Percentiles rank a stretch among this genome's conserved stretches.
Conservation (phyloP, 2,888 invertebrate genomes). For the Aleiodes testaceus region DNA sequence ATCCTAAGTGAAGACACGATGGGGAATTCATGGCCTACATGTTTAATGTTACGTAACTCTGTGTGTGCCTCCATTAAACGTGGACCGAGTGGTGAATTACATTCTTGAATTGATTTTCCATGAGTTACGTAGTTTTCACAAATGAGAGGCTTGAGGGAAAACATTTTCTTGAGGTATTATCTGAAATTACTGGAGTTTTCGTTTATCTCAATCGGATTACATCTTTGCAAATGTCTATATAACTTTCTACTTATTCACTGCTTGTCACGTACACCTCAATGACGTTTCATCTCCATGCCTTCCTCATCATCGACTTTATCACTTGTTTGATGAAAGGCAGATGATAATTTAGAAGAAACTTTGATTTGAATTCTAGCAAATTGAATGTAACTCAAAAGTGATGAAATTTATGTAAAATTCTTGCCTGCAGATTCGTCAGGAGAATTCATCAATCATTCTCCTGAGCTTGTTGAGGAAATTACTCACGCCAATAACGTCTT, state of each 20-base stretch:
- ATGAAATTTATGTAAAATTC: background rate
- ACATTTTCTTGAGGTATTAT: background rate
- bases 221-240: slow-evolving; percentile 12
- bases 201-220: slow-evolving; percentile 31
- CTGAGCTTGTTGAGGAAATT: background rate
- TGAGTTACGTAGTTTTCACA: background rate
- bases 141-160: slow-evolving; percentile 6
- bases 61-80: slow-evolving; percentile 3
- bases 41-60: slow-evolving; percentile 4
- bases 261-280: slow-evolving; percentile 26
- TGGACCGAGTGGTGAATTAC: background rate
- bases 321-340: background rate
- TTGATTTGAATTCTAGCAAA: background rate
- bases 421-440: background rate
- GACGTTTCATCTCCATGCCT: slow-evolving; percentile 20
- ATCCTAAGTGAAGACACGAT: slow-evolving; percentile 50
- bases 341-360: background rate
- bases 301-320: slow-evolving; percentile 11
- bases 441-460: slow-evolving; percentile 2
- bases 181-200: slow-evolving; percentile 16
- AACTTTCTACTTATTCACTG: slow-evolving; percentile 13
- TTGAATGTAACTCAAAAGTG: no score
- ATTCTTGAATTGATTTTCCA: no score
- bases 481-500: background rate
- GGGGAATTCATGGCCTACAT: background rate